Conservation (phyloP, 1,140 invertebrate genomes). For the Sycobia sp. region DNA sequence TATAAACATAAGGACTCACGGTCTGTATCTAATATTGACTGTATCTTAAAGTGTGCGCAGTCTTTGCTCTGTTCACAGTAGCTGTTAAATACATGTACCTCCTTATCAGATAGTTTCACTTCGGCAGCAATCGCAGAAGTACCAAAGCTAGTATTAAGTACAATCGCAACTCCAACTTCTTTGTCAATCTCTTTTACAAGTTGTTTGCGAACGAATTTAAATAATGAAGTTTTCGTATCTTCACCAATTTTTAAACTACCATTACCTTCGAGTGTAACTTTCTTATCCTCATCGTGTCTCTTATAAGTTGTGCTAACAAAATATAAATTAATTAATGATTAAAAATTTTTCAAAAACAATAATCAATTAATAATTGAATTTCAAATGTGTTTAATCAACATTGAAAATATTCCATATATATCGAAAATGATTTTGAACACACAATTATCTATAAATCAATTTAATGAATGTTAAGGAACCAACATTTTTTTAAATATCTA, state of each 20-base stretch:
- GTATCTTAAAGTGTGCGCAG: conserved; percentile 73
- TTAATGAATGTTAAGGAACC: too few relatives aligned
- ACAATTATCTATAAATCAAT: too few relatives aligned
- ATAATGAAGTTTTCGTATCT: conserved; percentile 70
- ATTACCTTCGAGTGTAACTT: conserved; percentile 73
- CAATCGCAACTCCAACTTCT: conserved; percentile 66
- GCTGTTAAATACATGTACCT: conserved; percentile 71
- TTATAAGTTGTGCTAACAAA: conserved; percentile 67
- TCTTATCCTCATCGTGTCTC: conserved; percentile 65
- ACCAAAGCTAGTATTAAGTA: conserved; percentile 62
- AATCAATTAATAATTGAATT: too few relatives aligned
- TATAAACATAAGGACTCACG: conserved; percentile 53
- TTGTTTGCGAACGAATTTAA: conserved; percentile 71
- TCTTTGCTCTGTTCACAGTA: conserved; percentile 79
- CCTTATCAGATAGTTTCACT: conserved; percentile 71
- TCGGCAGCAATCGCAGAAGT: conserved; percentile 66
- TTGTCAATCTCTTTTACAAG: conserved; percentile 65
- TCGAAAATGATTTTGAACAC: too few relatives aligned
- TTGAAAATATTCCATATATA: too few relatives aligned
- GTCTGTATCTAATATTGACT: conserved; percentile 64
- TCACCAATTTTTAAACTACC: conserved; percentile 70
- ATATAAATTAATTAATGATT: conserved; percentile 28
- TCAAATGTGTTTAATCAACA: too few relatives aligned
- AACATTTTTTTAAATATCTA: too few relatives aligned
- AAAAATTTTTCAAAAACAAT: too few relatives aligned